Conservation (phyloP, 1,140 invertebrate genomes). For the Diachasma alloeum region DNA sequence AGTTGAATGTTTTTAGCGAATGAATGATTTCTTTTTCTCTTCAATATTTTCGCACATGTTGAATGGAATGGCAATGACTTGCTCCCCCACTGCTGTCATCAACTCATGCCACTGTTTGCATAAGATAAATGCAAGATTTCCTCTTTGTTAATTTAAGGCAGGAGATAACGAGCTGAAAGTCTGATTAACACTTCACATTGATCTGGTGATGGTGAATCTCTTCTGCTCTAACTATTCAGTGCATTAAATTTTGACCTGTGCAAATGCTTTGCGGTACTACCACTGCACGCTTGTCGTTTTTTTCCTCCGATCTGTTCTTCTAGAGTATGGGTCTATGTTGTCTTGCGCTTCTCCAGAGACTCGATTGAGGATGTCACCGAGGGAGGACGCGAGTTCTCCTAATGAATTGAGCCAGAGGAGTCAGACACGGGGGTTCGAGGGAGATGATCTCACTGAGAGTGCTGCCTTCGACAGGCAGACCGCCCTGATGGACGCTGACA, state of each 20-base stretch:
- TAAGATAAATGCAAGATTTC: background rate
- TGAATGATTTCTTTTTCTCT: no score
- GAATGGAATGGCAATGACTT: no score
- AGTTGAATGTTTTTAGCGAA: no score
- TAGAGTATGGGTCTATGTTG: conserved; percentile 65
- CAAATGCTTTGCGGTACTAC: background rate
- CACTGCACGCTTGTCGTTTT: conserved; percentile 32
- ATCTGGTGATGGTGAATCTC: conserved; percentile 26
- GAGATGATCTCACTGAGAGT: conserved; percentile 48
- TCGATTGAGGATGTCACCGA: conserved; percentile 44
- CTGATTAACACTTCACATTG: background rate
- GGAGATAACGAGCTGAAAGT: background rate
- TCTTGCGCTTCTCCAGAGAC: conserved; percentile 57
- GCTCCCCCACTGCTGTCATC: background rate
- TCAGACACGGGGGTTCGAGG: conserved; percentile 30
- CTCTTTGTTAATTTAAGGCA: background rate
- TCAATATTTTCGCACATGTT: background rate
- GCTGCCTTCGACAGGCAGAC: conserved; percentile 47
- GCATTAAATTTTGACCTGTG: conserved; percentile 36
- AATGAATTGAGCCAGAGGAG: conserved; percentile 48
- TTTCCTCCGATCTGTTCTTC: conserved; percentile 40
- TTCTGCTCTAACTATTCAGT: background rate
- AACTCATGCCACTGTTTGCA: background rate
- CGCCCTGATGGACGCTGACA: conserved; percentile 47
- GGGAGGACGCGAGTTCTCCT: conserved; percentile 36